phyloP scores from a whole-genome alignment of 2,888 invertebrate genomes.

The Dexiosoma caninum region DNA sequence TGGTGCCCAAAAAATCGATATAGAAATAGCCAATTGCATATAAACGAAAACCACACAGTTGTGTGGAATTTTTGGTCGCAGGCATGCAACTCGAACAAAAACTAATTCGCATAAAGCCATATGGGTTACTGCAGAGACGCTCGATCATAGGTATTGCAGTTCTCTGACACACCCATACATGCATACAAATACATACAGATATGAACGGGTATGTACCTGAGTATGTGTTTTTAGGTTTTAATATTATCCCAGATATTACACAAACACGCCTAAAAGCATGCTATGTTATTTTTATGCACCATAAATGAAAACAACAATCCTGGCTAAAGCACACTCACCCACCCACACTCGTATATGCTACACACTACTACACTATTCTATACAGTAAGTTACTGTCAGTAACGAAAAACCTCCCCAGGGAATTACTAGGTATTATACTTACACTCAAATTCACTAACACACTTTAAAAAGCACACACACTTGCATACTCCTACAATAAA shows the following conservation, averaged over 20 bases:
- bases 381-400: no score
- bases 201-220: background rate
- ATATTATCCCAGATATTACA: slow-evolving; percentile 59
- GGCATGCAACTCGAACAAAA: no score
- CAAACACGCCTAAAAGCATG: slow-evolving; percentile 57
- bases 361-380: no score
- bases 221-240: slow-evolving; percentile 16
- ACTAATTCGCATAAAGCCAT: no score
- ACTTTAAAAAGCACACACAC: background rate
- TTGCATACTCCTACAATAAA: background rate
- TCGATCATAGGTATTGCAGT: no score
- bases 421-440: slow-evolving; percentile 21
- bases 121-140: no score
- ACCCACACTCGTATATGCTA: background rate
- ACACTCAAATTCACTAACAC: background rate
- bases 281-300: slow-evolving; percentile 49
- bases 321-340: background rate
- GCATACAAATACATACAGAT: no score
- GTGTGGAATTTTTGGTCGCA: no score
- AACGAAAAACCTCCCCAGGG: slow-evolving; percentile 24
- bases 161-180: no score
- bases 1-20: no score
- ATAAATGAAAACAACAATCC: slow-evolving; percentile 41
- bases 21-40: no score
- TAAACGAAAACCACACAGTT: no score